Percentiles rank a stretch among this genome's conserved stretches.
Evolutionary conservation across 2,113 vertebrate species (phyloP).

Genomic region (Gallinago paraguaiae): DNA sequence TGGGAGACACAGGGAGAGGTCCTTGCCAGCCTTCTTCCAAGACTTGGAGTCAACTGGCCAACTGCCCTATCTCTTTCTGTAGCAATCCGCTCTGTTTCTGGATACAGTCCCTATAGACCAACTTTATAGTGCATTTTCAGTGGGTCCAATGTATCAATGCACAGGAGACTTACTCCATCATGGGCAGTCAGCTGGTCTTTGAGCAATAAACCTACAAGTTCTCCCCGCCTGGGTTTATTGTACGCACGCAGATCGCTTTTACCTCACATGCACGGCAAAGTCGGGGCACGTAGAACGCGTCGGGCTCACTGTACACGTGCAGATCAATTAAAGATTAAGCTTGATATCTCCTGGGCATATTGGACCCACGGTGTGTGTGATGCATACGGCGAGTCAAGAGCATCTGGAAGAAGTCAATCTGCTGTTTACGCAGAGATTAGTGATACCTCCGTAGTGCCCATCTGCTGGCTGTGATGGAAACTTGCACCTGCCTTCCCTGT

Average conservation of each 20-base stretch:
- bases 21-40: neutral
- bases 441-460: neutral
- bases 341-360: neutral
- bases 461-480: neutral
- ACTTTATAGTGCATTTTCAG: neutral
- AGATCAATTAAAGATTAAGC: neutral
- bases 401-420: slow-evolving; percentile 15
- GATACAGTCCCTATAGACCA: neutral
- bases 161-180: neutral
- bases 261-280: neutral
- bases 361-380: neutral
- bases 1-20: no score
- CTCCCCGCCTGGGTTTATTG: neutral
- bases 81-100: neutral
- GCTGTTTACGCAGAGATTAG: neutral
- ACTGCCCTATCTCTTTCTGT: neutral
- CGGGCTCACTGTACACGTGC: neutral
- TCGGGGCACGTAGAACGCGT: neutral
- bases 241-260: neutral
- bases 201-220: neutral
- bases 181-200: neutral
- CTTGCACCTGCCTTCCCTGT: neutral
- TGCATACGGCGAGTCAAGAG: neutral
- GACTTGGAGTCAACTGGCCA: neutral
- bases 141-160: neutral